These are phyloP conservation scores for Telmatherina bonti DNA, from an alignment of 2,797 vertebrate genomes.

Conservation along the genomic window DNA sequence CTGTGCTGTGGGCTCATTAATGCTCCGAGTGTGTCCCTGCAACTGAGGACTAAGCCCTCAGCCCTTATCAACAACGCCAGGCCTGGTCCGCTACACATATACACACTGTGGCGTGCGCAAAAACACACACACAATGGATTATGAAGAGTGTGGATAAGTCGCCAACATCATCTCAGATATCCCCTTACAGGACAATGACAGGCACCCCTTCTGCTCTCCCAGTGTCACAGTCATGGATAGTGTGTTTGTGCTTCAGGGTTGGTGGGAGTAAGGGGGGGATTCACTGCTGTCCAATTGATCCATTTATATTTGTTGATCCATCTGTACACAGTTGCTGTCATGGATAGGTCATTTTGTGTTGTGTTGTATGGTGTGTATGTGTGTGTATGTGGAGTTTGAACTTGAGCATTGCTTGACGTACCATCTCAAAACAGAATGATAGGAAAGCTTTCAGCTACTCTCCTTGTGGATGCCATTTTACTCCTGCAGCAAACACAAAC, in stretches of 20 bases:
- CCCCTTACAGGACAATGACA: constrained; percentile 75
- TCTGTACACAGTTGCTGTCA: constrained; percentile 44
- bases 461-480: constrained; percentile 37
- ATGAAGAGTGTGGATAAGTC: constrained; percentile 76
- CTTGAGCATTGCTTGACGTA: constrained; percentile 28
- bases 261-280: constrained; percentile 17
- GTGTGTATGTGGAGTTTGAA: constrained; percentile 33
- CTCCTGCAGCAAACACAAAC: constrained; percentile 22
- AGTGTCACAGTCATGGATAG: constrained; percentile 55
- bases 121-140: constrained; percentile 64
- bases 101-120: constrained; percentile 28
- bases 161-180: constrained; percentile 72
- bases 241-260: constrained; percentile 28
- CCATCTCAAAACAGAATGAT: constrained; percentile 36
- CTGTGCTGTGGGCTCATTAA: constrained; percentile 79
- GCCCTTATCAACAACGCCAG: constrained; percentile 82
- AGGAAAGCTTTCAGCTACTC: constrained; percentile 42
- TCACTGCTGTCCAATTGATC: constrained; percentile 47
- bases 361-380: background rate
- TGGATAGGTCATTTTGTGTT: constrained; percentile 40
- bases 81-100: constrained; percentile 54
- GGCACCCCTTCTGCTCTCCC: constrained; percentile 47
- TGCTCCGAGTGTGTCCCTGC: constrained; percentile 76
- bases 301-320: no score
- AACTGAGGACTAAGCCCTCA: constrained; percentile 77